Evolutionary conservation across 35 echinoderm and acorn worm species (phyloP).

Genomic region (Amphiura filiformis): DNA sequence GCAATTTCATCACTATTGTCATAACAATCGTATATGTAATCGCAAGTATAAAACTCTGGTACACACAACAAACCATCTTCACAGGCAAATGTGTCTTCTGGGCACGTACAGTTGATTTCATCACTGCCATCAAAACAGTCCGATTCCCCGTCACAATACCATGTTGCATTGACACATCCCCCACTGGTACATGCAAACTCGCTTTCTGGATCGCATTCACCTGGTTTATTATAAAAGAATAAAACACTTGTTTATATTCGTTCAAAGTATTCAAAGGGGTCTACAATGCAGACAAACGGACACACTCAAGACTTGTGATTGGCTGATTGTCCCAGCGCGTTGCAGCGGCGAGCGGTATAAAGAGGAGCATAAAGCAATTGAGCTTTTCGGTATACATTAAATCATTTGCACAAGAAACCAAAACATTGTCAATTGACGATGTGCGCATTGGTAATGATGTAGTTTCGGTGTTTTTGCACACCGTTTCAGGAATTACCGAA

Average conservation of each 20-base stretch:
- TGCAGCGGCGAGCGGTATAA: no score
- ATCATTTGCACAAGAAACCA: no score
- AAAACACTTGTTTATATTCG: background rate
- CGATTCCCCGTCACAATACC: background rate
- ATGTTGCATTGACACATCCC: background rate
- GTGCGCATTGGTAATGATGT: no score
- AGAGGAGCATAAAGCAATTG: no score
- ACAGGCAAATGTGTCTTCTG: background rate
- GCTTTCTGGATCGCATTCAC: background rate
- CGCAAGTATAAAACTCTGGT: background rate
- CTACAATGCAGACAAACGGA: no score
- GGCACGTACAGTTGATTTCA: background rate
- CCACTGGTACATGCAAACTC: background rate
- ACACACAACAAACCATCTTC: background rate
- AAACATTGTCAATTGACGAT: no score
- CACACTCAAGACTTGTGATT: no score
- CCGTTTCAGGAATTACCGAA: no score
- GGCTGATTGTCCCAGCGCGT: no score
- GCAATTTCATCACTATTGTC: background rate
- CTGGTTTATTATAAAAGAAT: background rate
- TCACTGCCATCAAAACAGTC: background rate
- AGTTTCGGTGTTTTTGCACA: no score
- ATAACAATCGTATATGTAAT: background rate
- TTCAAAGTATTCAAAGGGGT: no score
- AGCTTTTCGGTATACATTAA: no score